Base-by-base conservation (phyloP, 2,113 vertebrate species). In the Oryzias celebensis region DNA sequence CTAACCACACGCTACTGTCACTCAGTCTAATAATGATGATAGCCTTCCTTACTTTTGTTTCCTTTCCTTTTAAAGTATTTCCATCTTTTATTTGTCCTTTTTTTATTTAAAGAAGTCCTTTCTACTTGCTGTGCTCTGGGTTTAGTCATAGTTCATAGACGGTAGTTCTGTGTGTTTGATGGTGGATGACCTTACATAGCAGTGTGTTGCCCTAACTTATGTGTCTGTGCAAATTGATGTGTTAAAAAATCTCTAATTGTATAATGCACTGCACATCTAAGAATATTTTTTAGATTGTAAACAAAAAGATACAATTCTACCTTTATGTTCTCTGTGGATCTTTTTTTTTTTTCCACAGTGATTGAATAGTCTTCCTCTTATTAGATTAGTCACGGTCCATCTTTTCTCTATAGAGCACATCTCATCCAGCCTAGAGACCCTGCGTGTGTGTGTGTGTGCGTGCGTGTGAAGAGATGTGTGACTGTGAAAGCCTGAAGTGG, bases 1-100 rank as follows among this genome's bases (percentile, higher is more conserved):
- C 83, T 86, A 73, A 83, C 82, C 85, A 89, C 62, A 51, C 87
- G 85, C 54, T 75, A 52, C 85, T 18, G 70, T 86, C 82, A 77
- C 65, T 90, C 85, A 85, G 49, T 65, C 4, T 83, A 86, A 81
- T 82, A 36, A 36, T 36, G 36, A 36, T 81, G 63, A 73, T 75
- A 54, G 20, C 20, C 20, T 20, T 20, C 20, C 20, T 20, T 43
- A 13, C 70, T 24, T 53, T n/a, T 24, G n/a, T 41, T 55, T 2
- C 14, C 6, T 56, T 58, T 46, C 24, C 65, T n/a, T 63, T 24
- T 14, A 50, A 18, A 36, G 26, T 23, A 51, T 52, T 58, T 13
- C 17, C 62, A 23, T 47, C n/a, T 17, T 26, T 18, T 15, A 18
- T 22, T 8, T 58, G 52, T 20, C 63, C 14, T 49, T 4, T 12